These are phyloP conservation scores for Conopomorpha cramerella DNA, from an alignment of 1,140 invertebrate species.

Conservation along the genomic window DNA sequence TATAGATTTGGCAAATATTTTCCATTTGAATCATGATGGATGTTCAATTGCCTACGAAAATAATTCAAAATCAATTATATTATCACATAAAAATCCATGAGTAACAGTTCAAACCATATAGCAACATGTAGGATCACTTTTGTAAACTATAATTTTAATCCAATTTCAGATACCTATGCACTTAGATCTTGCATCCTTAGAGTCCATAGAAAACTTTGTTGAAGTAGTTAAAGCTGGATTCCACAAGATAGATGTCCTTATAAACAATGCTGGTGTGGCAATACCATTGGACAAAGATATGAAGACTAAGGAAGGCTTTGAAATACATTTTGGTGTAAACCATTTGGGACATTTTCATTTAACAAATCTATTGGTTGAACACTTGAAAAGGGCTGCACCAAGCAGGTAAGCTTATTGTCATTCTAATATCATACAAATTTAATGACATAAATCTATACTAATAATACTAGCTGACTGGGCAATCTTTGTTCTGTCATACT, in stretches of 20 bases:
- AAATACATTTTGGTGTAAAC: constrained; percentile 78
- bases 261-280: constrained; percentile 89
- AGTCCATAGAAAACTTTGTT: constrained; percentile 73
- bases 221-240: constrained; percentile 62
- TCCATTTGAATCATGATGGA: too few species aligned
- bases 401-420: constrained; percentile 48
- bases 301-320: constrained; percentile 78
- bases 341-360: constrained; percentile 86
- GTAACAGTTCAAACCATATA: too few species aligned
- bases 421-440: too few species aligned
- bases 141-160: too few species aligned
- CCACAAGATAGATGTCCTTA: constrained; percentile 74
- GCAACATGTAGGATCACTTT: too few species aligned
- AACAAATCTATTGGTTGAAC: constrained; percentile 74
- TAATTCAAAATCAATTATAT: too few species aligned
- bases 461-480: too few species aligned
- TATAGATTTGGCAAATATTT: too few species aligned
- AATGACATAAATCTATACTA: too few species aligned
- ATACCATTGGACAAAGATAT: constrained; percentile 61
- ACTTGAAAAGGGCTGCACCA: constrained; percentile 57
- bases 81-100: too few species aligned
- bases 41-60: too few species aligned
- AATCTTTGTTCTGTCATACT: too few species aligned
- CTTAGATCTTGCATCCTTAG: constrained; percentile 72
- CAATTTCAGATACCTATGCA: constrained; percentile 68